Percentiles rank a stretch among this genome's conserved stretches.
Evolutionary conservation across 2,113 vertebrate species (phyloP).

Genomic region (Cervus canadensis): DNA sequence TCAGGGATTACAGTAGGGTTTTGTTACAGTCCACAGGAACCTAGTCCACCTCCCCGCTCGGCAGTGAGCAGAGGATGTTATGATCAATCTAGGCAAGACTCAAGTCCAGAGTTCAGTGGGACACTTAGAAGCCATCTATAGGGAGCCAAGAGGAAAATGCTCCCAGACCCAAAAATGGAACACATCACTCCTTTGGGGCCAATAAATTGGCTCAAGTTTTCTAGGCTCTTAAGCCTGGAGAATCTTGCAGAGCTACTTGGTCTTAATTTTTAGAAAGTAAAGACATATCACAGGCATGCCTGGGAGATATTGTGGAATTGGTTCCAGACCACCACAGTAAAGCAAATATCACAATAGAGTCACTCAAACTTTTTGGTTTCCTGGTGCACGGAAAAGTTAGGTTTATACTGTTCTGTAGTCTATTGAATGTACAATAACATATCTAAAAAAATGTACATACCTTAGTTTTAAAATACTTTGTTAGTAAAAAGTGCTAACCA

Average conservation of each 20-base stretch:
- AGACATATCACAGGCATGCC: background rate
- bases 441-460: background rate
- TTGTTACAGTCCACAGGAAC: background rate
- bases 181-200: background rate
- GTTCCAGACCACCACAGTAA: background rate
- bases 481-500: background rate
- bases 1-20: constrained; percentile 33
- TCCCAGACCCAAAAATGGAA: background rate
- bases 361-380: background rate
- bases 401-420: background rate
- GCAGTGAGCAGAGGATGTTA: background rate
- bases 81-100: background rate
- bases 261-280: constrained; percentile 24
- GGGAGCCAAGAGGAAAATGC: background rate
- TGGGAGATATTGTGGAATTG: background rate
- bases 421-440: background rate
- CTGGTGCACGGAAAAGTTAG: background rate
- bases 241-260: background rate
- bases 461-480: background rate
- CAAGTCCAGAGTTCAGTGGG: background rate
- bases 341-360: background rate
- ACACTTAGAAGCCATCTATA: background rate
- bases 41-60: background rate
- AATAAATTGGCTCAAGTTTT: background rate
- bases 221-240: background rate